phyloP scores from a whole-genome alignment of 37 sponge, comb jelly and placozoan species.

The Hormiphora californensis region DNA sequence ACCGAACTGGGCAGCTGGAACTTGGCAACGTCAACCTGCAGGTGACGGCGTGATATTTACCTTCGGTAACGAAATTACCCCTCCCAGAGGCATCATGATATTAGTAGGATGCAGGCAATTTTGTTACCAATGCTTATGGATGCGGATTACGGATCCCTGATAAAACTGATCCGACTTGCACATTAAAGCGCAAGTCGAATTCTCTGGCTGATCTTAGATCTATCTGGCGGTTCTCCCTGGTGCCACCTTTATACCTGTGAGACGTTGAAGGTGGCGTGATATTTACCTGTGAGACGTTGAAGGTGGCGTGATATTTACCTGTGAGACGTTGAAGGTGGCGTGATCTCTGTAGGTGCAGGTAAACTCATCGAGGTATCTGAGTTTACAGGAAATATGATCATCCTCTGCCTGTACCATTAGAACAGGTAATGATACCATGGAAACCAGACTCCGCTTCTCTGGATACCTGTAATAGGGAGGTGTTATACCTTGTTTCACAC shows the following conservation, averaged over 20 bases:
- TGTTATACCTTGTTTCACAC: not conserved
- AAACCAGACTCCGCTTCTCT: not conserved
- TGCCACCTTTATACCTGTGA: too few species aligned
- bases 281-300: too few species aligned
- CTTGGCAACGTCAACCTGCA: slow-evolving; percentile 48
- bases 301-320: not conserved
- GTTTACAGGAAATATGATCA: not conserved
- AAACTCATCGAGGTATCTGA: slow-evolving; percentile 16
- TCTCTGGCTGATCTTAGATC: too few species aligned
- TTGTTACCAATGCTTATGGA: too few species aligned
- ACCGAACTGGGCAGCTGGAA: not conserved
- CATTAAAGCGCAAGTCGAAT: too few species aligned
- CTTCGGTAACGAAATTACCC: too few species aligned
- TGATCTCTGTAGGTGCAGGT: not conserved
- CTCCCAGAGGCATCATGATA: too few species aligned
- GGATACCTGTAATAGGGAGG: slow-evolving; percentile 10
- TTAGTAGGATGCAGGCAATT: too few species aligned
- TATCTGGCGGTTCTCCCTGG: too few species aligned
- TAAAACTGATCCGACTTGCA: too few species aligned
- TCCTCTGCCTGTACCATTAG: not conserved
- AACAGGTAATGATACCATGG: slow-evolving; percentile 29
- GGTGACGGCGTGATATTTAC: too few species aligned
- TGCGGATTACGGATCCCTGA: too few species aligned
- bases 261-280: not conserved
- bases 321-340: not conserved